Evolutionary conservation across 2,888 invertebrate genomes (phyloP).

Genomic region (Aphrophora alni): DNA sequence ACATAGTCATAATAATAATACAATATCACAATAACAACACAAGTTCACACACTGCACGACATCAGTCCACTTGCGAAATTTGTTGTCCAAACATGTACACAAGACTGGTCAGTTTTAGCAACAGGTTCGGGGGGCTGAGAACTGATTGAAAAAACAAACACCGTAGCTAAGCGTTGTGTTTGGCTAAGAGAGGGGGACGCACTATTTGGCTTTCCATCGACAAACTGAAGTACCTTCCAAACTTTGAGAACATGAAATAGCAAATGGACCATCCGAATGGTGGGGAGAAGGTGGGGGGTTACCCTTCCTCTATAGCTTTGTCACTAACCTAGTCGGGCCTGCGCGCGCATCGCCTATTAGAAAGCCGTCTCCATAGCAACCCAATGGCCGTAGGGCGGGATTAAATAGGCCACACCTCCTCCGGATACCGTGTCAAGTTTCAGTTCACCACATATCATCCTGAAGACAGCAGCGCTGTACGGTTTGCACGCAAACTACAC

Average conservation of each 20-base stretch:
- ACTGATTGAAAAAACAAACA: slow-evolving; percentile 66
- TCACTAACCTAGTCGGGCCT: neutral
- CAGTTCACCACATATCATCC: slow-evolving; percentile 32
- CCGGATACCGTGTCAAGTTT: slow-evolving; percentile 27
- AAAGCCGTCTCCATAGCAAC: slow-evolving; percentile 44
- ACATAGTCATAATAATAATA: slow-evolving; percentile 57
- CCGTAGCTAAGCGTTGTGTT: slow-evolving; percentile 47
- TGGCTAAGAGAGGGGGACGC: slow-evolving; percentile 53
- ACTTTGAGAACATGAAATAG: slow-evolving; percentile 49
- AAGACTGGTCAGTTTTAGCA: slow-evolving; percentile 44
- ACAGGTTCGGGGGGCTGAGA: slow-evolving; percentile 46
- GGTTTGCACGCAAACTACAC: slow-evolving; percentile 35
- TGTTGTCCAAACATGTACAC: slow-evolving; percentile 33
- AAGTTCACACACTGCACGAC: slow-evolving; percentile 28
- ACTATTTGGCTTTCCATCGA: slow-evolving; percentile 54
- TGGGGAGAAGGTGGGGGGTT: slow-evolving; percentile 28
- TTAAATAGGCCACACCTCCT: slow-evolving; percentile 19
- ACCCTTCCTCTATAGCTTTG: slow-evolving; percentile 2
- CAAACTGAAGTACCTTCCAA: slow-evolving; percentile 50
- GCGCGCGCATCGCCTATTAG: slow-evolving; percentile 42
- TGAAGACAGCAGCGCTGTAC: slow-evolving; percentile 33
- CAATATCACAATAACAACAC: slow-evolving; percentile 28
- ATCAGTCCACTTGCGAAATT: slow-evolving; percentile 27
- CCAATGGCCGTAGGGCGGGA: slow-evolving; percentile 43
- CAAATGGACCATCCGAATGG: slow-evolving; percentile 42